A percentile compares a stretch with the other conserved stretches of the same genome.
Evolutionary conservation across 64 coral and sea anemone genomes (phyloP).

Genomic region (Acropora yongei): DNA sequence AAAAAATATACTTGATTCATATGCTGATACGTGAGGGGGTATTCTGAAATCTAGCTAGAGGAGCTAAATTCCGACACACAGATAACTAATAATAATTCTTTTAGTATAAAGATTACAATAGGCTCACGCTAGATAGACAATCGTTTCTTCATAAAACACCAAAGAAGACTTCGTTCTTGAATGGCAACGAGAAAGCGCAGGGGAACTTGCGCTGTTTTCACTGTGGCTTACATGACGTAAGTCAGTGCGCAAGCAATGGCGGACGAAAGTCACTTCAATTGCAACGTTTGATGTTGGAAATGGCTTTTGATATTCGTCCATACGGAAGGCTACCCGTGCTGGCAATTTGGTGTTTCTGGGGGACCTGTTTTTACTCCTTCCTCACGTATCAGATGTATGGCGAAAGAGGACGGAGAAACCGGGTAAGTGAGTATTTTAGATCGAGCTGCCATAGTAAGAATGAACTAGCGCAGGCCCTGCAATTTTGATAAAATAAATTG

Average conservation of each 20-base stretch:
- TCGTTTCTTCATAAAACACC: no score
- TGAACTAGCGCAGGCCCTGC: no score
- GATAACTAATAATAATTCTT: no score
- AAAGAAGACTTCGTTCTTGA: no score
- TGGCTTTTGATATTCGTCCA: constrained; percentile 15
- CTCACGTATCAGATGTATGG: constrained; percentile 75
- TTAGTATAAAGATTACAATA: no score
- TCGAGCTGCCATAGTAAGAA: background rate
- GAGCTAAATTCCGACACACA: no score
- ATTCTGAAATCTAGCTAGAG: no score
- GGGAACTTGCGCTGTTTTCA: background rate
- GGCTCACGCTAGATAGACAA: no score
- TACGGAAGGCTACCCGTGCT: constrained; percentile 70
- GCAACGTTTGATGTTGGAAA: background rate
- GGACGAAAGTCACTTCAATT: background rate
- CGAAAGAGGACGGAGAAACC: constrained; percentile 72
- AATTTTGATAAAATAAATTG: no score
- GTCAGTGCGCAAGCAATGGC: background rate
- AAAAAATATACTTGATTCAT: no score
- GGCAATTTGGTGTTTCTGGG: constrained; percentile 71
- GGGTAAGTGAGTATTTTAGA: constrained; percentile 36
- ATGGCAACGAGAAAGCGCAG: no score
- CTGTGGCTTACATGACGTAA: background rate
- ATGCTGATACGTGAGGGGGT: no score
- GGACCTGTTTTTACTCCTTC: constrained; percentile 78